phyloP scores from a whole-genome alignment of 1,140 invertebrate genomes.

The Heterodera schachtii region DNA sequence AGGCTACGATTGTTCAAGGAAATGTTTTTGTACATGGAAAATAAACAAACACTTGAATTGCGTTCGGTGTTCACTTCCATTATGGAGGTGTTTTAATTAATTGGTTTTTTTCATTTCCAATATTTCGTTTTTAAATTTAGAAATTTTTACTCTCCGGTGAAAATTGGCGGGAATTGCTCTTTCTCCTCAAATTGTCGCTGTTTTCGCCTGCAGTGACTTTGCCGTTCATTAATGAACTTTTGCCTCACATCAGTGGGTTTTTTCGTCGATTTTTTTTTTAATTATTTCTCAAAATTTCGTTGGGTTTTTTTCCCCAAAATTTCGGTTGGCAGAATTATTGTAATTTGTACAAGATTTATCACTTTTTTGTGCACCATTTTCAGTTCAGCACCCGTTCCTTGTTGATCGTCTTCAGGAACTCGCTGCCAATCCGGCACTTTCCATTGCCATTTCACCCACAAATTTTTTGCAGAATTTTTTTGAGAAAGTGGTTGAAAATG shows the following conservation, averaged over 20 bases:
- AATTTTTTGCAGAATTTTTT: constrained; percentile 7
- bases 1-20: constrained; percentile 6
- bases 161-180: constrained; percentile 21
- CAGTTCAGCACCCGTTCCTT: background rate
- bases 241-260: constrained; percentile 10
- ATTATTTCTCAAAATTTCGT: background rate
- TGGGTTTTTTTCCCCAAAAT: too few relatives aligned
- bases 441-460: background rate
- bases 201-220: constrained; percentile 3
- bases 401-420: background rate
- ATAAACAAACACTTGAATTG: constrained; percentile 17
- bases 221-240: constrained; percentile 18
- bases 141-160: constrained; percentile 15
- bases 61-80: background rate
- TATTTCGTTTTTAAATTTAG: background rate
- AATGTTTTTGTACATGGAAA: constrained; percentile 22
- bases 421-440: background rate
- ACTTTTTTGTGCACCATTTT: too few relatives aligned
- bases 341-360: too few relatives aligned
- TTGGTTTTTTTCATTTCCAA: background rate
- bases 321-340: too few relatives aligned
- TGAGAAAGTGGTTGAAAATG: background rate
- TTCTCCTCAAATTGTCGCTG: constrained; percentile 27
- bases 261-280: background rate
- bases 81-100: constrained; percentile 14